Conservation (phyloP, 2,113 vertebrate species). For the Numida meleagris region DNA sequence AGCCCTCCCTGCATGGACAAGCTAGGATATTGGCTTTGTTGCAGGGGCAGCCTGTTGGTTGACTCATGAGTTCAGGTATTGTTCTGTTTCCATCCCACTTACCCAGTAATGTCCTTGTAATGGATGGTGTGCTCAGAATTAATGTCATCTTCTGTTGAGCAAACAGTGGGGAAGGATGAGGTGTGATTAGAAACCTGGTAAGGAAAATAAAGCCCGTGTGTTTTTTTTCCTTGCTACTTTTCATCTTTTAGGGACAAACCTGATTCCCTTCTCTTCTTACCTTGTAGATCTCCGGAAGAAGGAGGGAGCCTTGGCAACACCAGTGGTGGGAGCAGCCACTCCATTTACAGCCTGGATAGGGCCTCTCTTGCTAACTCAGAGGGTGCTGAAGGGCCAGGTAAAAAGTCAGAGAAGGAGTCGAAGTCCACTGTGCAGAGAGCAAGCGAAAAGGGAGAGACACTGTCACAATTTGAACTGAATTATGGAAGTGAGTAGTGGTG, state of each 20-base stretch:
- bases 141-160: neutral
- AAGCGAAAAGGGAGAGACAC: slow-evolving; percentile 82
- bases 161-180: neutral
- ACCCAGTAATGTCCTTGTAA: neutral
- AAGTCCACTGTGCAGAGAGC: slow-evolving; percentile 78
- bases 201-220: accelerated
- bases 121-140: neutral
- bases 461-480: slow-evolving; percentile 89
- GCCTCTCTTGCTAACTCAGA: slow-evolving; percentile 66
- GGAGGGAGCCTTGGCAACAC: slow-evolving; percentile 68
- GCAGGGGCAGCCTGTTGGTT: neutral
- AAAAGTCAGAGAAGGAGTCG: slow-evolving; percentile 88
- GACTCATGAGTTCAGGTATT: neutral
- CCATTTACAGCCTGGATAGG: slow-evolving; percentile 85
- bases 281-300: slow-evolving; percentile 83
- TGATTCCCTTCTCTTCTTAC: neutral
- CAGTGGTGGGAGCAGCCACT: slow-evolving; percentile 65
- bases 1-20: neutral
- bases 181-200: neutral
- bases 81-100: neutral
- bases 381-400: slow-evolving; percentile 73
- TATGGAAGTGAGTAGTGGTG: slow-evolving; percentile 86
- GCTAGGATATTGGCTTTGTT: neutral
- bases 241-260: neutral
- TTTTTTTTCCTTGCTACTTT: neutral